Evolutionary conservation across 2,888 invertebrate species (phyloP).

Genomic region (Archips crataeganus): DNA sequence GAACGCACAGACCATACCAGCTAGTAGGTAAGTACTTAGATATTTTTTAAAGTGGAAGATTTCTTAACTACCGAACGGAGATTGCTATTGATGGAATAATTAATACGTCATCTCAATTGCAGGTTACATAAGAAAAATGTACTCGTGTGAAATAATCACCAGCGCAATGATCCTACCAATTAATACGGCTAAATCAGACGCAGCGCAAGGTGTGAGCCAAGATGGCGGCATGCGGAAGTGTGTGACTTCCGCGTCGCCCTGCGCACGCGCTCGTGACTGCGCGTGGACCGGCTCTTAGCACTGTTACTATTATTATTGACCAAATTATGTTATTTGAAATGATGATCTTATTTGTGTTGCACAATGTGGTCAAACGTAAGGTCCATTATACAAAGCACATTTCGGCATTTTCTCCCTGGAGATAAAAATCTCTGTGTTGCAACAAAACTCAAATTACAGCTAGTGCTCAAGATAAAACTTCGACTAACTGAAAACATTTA

Average conservation of each 20-base stretch:
- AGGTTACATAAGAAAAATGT: background rate
- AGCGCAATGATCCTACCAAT: conserved; percentile 46
- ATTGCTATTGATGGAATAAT: background rate
- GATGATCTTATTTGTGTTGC: conserved; percentile 18
- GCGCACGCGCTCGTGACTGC: conserved; percentile 77
- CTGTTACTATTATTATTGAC: conserved; percentile 28
- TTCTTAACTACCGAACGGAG: background rate
- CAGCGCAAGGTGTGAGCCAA: conserved; percentile 73
- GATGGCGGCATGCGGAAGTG: conserved; percentile 85
- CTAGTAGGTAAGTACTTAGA: no score
- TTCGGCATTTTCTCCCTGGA: no score
- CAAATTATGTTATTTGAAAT: conserved; percentile 22
- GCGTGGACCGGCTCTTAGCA: conserved; percentile 45
- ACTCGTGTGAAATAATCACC: background rate
- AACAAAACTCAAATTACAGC: no score
- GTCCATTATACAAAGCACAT: background rate
- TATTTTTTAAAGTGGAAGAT: no score
- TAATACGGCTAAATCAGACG: conserved; percentile 52
- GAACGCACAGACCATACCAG: no score
- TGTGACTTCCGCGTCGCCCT: conserved; percentile 82
- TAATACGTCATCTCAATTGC: background rate
- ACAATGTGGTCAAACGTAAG: background rate
- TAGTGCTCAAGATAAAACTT: no score
- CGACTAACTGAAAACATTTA: no score
- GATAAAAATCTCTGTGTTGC: no score